A percentile compares a stretch with the other conserved stretches of the same genome.
These are phyloP conservation scores for Diglossa cyanea DNA, from an alignment of 2,797 vertebrate genomes.

Conservation along the genomic window DNA sequence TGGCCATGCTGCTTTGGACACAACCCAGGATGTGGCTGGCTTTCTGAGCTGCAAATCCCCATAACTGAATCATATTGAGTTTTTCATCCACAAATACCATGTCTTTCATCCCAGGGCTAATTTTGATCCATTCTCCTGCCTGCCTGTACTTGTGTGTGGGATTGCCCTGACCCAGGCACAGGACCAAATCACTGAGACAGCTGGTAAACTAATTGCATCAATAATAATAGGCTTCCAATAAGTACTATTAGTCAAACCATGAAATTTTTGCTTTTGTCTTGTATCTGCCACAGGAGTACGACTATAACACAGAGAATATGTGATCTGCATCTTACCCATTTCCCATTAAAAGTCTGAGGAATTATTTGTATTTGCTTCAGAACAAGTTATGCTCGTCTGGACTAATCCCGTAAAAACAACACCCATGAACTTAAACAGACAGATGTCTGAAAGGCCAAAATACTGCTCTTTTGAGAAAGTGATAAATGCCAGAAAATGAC, in stretches of 20 bases:
- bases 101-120: neutral
- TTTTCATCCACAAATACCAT: neutral
- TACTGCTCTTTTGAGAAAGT: neutral
- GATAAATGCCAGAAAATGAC: neutral
- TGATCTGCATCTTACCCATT: neutral
- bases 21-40: neutral
- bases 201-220: neutral
- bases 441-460: conserved; percentile 55
- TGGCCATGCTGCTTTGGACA: neutral
- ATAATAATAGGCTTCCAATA: neutral
- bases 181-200: neutral
- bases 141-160: neutral
- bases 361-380: conserved; percentile 21
- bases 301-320: neutral
- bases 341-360: conserved; percentile 16
- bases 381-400: conserved; percentile 23
- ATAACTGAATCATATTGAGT: neutral
- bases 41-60: neutral
- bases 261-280: neutral
- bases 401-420: conserved; percentile 67
- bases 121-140: neutral
- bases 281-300: neutral
- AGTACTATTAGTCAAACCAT: neutral
- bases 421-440: conserved; percentile 51
- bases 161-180: neutral